Conservation (phyloP, 2,797 vertebrate genomes). For the Sebastes itinus region DNA sequence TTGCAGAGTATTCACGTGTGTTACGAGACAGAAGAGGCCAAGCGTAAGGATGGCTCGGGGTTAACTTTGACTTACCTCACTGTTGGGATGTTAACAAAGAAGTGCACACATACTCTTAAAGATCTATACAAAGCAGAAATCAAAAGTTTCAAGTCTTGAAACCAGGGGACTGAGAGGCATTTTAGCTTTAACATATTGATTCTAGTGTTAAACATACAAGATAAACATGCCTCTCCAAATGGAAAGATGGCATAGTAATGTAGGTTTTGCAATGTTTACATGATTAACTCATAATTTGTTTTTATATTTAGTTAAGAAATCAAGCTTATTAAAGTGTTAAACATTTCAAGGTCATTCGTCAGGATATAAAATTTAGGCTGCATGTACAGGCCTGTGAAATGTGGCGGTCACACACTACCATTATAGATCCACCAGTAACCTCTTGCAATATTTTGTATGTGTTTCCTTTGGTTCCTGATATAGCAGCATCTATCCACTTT, state of each 20-base stretch:
- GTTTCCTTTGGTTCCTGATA: slow-evolving; percentile 2
- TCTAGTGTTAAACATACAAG: background rate
- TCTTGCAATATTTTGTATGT: background rate
- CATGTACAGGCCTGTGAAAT: background rate
- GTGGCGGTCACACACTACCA: background rate
- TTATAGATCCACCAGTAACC: background rate
- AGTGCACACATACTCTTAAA: background rate
- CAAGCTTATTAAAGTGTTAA: background rate
- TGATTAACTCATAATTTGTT: background rate
- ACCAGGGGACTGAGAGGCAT: background rate
- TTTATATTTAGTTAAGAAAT: background rate
- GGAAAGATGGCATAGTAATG: background rate
- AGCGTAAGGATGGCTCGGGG: background rate
- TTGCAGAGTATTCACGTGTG: background rate
- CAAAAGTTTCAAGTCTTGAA: background rate
- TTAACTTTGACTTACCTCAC: background rate
- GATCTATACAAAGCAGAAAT: background rate
- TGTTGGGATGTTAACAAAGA: background rate
- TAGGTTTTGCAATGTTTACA: background rate
- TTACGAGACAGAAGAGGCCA: background rate
- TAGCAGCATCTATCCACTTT: background rate
- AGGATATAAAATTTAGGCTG: background rate
- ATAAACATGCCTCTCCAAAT: background rate
- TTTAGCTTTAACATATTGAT: background rate
- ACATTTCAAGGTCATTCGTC: background rate